Percentiles rank a stretch among this genome's conserved stretches.
Evolutionary conservation across 2,888 invertebrate species (phyloP).

Genomic region (Diloba caeruleocephala): DNA sequence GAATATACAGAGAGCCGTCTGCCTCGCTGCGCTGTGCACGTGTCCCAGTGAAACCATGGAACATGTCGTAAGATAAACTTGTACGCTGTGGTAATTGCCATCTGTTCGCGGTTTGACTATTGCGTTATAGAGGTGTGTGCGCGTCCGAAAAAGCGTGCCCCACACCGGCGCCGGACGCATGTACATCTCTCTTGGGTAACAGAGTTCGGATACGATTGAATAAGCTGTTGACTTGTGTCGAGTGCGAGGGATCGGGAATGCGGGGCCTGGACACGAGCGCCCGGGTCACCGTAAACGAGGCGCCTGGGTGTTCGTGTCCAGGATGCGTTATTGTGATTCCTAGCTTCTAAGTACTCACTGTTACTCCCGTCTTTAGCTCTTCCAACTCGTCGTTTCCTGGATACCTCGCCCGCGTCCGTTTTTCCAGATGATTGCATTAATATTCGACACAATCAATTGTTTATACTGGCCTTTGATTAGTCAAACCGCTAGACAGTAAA

Average conservation of each 20-base stretch:
- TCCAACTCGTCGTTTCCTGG: slow-evolving; percentile 15
- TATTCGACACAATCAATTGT: slow-evolving; percentile 51
- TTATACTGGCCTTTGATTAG: slow-evolving; percentile 40
- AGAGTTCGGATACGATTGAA: slow-evolving; percentile 17
- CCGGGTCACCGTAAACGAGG: slow-evolving; percentile 16
- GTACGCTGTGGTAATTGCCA: slow-evolving; percentile 46
- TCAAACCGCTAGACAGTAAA: slow-evolving; percentile 54
- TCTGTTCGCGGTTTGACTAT: slow-evolving; percentile 40
- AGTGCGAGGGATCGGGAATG: slow-evolving; percentile 26
- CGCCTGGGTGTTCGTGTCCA: slow-evolving; percentile 12
- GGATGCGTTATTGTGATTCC: slow-evolving; percentile 44
- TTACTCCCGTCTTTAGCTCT: slow-evolving; percentile 42
- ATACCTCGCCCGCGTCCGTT: slow-evolving; percentile 19
- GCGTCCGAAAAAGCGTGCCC: neutral
- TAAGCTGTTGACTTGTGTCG: slow-evolving; percentile 18
- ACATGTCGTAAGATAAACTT: slow-evolving; percentile 55
- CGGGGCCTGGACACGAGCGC: slow-evolving; percentile 4
- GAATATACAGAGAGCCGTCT: slow-evolving; percentile 74
- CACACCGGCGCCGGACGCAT: neutral
- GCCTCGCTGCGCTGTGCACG: slow-evolving; percentile 70
- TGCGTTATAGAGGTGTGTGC: slow-evolving; percentile 4
- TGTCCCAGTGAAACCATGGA: slow-evolving; percentile 64
- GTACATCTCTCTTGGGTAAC: slow-evolving; percentile 16
- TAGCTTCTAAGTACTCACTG: slow-evolving; percentile 49
- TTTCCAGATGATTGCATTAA: slow-evolving; percentile 45